Evolutionary conservation across 2,888 invertebrate genomes (phyloP).

Genomic region (Erebia aethiops): DNA sequence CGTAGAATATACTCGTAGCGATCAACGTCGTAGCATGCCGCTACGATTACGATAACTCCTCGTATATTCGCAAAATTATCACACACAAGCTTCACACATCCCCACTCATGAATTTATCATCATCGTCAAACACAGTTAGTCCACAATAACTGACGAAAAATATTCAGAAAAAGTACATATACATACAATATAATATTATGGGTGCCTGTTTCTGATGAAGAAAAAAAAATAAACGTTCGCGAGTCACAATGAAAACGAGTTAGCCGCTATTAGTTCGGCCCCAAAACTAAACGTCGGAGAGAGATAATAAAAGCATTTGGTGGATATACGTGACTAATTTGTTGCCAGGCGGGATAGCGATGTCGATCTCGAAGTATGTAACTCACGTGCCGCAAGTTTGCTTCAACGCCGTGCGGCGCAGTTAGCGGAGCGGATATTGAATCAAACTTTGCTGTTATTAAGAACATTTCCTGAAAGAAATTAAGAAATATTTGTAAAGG

Average conservation of each 20-base stretch:
- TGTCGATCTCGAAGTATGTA: conserved; percentile 65
- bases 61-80: background rate
- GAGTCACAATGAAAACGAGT: background rate
- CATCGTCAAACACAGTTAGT: too few species aligned
- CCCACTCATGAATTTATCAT: too few species aligned
- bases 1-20: background rate
- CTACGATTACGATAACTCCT: background rate
- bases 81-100: too few species aligned
- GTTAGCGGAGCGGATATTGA: conserved; percentile 60
- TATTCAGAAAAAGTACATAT: background rate
- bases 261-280: conserved; percentile 24
- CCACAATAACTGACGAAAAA: background rate
- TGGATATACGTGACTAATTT: conserved; percentile 77
- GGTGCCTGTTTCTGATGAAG: background rate
- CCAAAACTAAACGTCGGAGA: conserved; percentile 28
- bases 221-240: background rate
- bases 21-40: background rate
- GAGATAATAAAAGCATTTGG: conserved; percentile 45
- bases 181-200: background rate
- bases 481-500: background rate
- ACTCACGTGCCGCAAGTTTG: conserved; percentile 74
- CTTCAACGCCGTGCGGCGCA: conserved; percentile 67
- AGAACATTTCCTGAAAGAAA: background rate
- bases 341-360: conserved; percentile 60
- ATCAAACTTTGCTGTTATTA: conserved; percentile 57